Evolutionary conservation across 2,888 invertebrate genomes (phyloP).

Genomic region (Octonoba sinensis): DNA sequence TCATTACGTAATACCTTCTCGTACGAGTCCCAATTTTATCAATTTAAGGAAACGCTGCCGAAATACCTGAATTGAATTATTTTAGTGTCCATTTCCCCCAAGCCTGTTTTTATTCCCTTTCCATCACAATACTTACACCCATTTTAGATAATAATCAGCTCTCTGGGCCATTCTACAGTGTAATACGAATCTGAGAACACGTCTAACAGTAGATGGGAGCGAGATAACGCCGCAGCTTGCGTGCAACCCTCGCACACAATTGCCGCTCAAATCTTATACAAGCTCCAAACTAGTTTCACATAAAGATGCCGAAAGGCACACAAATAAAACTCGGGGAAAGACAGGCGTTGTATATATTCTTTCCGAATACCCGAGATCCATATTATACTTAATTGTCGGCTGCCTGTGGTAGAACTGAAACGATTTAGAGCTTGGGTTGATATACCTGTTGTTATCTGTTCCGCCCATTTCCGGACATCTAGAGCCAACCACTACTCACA

Average conservation of each 20-base stretch:
- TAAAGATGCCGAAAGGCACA: conserved; percentile 23
- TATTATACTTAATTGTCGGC: conserved; percentile 34
- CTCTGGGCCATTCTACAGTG: conserved; percentile 1
- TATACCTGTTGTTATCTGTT: conserved; percentile 42
- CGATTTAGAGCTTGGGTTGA: conserved; percentile 31
- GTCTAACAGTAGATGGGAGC: conserved; percentile 21
- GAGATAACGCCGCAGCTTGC: conserved; percentile 15
- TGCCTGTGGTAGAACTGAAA: conserved; percentile 38
- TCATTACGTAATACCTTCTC: no score
- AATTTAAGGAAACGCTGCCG: no score
- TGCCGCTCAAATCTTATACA: neutral
- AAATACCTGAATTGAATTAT: no score
- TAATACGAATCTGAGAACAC: conserved; percentile 15
- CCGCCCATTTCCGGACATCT: conserved; percentile 52
- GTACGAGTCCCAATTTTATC: no score
- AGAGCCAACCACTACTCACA: conserved; percentile 44
- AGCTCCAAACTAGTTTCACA: conserved; percentile 37
- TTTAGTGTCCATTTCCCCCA: no score
- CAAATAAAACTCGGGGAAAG: neutral
- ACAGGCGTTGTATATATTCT: conserved; percentile 4
- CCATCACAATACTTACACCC: conserved; percentile 22
- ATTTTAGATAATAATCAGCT: conserved; percentile 39
- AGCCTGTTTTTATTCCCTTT: conserved; percentile 4
- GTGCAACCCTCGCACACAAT: conserved; percentile 1
- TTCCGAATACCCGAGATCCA: conserved; percentile 10